Evolutionary conservation across 2,113 vertebrate species (phyloP).

Genomic region (Paramormyrops kingsleyae): DNA sequence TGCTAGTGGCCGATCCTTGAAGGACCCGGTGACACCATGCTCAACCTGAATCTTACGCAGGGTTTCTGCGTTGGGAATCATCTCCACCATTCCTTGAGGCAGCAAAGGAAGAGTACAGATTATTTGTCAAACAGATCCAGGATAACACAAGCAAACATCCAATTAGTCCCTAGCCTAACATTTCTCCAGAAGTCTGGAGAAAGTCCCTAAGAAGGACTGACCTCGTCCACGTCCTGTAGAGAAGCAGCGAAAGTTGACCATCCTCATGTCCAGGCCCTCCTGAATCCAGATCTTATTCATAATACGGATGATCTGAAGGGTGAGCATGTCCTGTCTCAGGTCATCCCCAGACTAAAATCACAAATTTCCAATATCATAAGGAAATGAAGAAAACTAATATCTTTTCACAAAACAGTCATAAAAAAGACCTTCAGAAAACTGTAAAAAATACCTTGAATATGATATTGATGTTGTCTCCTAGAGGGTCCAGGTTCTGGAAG

Average conservation of each 20-base stretch:
- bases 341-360: constrained; percentile 80
- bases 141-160: not conserved
- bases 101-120: not conserved
- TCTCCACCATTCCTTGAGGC: constrained; percentile 91
- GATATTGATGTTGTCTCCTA: constrained; percentile 82
- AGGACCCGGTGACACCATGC: constrained; percentile 92
- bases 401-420: not conserved
- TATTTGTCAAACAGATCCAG: not conserved
- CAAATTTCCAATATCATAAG: not conserved
- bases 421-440: not conserved
- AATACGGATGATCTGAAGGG: constrained; percentile 92
- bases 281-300: constrained; percentile 99
- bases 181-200: not conserved
- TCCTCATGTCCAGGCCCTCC: constrained; percentile 95
- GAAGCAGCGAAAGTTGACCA: constrained; percentile 95
- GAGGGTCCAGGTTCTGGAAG: constrained; percentile 81
- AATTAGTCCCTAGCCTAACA: not conserved
- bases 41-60: constrained; percentile 95
- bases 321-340: constrained; percentile 96
- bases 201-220: constrained; percentile 33
- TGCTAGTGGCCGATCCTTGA: constrained; percentile 85
- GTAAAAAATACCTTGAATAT: constrained; percentile 85
- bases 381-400: not conserved
- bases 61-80: constrained; percentile 94
- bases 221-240: constrained; percentile 85